These are phyloP conservation scores for Rhincodon typus DNA, from an alignment of 2,797 vertebrate genomes.

Conservation along the genomic window DNA sequence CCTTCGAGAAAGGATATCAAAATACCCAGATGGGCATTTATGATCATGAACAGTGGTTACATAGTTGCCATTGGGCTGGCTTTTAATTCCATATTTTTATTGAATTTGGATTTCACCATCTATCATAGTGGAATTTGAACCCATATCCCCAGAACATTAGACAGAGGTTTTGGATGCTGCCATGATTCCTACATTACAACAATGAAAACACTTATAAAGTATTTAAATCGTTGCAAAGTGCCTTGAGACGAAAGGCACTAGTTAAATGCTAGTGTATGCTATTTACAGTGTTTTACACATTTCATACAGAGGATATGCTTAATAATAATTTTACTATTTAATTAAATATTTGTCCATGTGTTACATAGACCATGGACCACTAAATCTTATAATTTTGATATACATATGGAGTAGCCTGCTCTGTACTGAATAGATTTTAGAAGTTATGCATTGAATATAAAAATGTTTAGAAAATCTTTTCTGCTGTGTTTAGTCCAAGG, in stretches of 20 bases:
- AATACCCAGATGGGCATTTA: no score
- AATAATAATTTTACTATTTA: background rate
- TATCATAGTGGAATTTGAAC: no score
- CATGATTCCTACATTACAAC: background rate
- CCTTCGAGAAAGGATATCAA: no score
- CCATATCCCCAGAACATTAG: no score
- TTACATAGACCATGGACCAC: background rate
- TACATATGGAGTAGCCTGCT: background rate
- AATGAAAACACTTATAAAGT: background rate
- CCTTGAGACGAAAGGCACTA: background rate
- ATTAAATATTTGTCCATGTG: background rate
- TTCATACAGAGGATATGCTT: background rate
- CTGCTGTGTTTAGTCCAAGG: constrained; percentile 70
- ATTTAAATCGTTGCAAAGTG: background rate
- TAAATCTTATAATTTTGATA: constrained; percentile 14
- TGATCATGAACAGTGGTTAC: no score
- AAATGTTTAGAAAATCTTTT: constrained; percentile 37
- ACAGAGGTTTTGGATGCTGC: no score
- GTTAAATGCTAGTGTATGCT: background rate
- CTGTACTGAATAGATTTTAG: background rate
- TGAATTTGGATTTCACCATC: no score
- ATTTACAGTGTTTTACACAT: background rate
- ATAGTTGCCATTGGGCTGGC: no score
- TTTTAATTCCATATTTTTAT: no score
- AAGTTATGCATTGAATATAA: background rate